A percentile compares a stretch with the other conserved stretches of the same genome.
Conservation (phyloP, 2,113 vertebrate genomes). For the Centropus bengalensis region DNA sequence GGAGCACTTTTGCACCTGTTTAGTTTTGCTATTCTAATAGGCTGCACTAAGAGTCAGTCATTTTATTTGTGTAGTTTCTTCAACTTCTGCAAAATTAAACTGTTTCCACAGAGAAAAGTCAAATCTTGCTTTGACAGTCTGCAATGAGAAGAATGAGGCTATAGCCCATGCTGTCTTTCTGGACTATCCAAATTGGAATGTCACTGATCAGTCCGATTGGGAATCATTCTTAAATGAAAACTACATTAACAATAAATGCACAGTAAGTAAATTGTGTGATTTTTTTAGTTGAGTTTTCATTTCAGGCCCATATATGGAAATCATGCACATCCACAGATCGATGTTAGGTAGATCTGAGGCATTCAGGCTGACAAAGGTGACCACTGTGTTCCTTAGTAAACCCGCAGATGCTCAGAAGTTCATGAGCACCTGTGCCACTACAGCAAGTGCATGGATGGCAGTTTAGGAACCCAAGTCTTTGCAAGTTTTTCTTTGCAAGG, state of each 20-base stretch:
- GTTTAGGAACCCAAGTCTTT: neutral
- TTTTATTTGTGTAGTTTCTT: neutral
- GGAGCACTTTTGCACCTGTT: neutral
- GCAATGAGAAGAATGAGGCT: constrained; percentile 74
- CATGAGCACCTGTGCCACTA: neutral
- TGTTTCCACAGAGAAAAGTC: constrained; percentile 85
- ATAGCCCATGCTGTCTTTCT: constrained; percentile 87
- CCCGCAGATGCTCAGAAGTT: neutral
- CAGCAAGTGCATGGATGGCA: neutral
- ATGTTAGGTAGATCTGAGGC: neutral
- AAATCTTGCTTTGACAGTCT: constrained; percentile 89
- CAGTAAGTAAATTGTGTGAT: constrained; percentile 74
- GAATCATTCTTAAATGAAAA: constrained; percentile 77
- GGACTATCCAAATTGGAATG: constrained; percentile 84
- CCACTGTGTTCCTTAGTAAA: neutral
- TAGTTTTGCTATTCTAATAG: neutral
- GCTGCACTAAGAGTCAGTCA: neutral
- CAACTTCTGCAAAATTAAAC: neutral
- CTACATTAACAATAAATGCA: constrained; percentile 74
- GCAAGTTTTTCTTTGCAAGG: neutral
- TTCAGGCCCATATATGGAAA: neutral
- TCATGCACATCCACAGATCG: fast-evolving
- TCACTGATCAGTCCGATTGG: constrained; percentile 84
- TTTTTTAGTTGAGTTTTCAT: neutral
- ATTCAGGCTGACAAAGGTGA: neutral